Percentiles rank a stretch among this genome's conserved stretches.
Conservation (phyloP, 2,113 vertebrate species). For the Clarias magur region DNA sequence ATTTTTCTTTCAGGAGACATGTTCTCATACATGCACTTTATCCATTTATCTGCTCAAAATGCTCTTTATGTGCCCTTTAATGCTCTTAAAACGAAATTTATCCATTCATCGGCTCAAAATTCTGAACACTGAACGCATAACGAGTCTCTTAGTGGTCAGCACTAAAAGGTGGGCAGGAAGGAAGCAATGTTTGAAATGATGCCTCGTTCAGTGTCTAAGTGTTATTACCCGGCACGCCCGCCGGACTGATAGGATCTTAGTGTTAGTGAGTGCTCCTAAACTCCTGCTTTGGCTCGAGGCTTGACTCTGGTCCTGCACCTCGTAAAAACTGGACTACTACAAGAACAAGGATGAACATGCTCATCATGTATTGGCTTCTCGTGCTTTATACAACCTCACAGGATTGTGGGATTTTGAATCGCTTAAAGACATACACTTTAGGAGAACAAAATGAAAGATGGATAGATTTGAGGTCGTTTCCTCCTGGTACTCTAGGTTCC, state of each 20-base stretch:
- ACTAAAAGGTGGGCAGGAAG: slow-evolving; percentile 53
- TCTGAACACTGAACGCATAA: slow-evolving; percentile 29
- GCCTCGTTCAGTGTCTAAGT: neutral
- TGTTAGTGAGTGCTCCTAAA: slow-evolving; percentile 11
- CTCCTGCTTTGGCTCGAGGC: slow-evolving; percentile 38
- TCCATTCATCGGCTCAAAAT: neutral
- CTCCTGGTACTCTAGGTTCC: no score
- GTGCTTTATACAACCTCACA: neutral
- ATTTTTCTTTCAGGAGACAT: neutral
- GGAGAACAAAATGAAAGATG: neutral
- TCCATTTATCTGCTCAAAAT: neutral
- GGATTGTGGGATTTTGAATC: slow-evolving; percentile 33
- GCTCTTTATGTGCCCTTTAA: neutral
- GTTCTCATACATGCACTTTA: neutral
- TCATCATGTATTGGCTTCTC: neutral
- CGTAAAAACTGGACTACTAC: slow-evolving; percentile 3
- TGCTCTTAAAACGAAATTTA: neutral
- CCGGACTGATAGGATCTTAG: slow-evolving; percentile 44
- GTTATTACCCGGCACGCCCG: slow-evolving; percentile 42
- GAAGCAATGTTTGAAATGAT: slow-evolving; percentile 47
- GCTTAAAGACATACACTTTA: slow-evolving; percentile 2
- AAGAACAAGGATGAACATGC: slow-evolving; percentile 1
- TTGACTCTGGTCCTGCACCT: neutral
- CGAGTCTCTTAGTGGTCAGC: slow-evolving; percentile 30
- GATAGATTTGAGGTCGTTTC: slow-evolving; percentile 35